Evolutionary conservation across 2,797 vertebrate genomes (phyloP).

Genomic region (Characodon lateralis): DNA sequence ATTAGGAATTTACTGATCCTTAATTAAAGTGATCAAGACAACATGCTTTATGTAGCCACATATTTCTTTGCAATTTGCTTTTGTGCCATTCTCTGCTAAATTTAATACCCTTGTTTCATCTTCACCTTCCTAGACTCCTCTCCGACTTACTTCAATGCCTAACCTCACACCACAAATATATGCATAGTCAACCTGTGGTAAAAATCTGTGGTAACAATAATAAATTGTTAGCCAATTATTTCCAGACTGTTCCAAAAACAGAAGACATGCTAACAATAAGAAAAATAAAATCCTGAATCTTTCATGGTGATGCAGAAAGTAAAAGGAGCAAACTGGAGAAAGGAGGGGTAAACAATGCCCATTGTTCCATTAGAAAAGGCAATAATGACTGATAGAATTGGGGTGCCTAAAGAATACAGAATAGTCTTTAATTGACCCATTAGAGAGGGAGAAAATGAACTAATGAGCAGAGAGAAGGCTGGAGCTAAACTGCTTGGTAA

Average conservation of each 20-base stretch:
- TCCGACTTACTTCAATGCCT: background rate
- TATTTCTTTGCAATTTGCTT: background rate
- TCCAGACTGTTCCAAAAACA: background rate
- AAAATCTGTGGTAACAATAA: background rate
- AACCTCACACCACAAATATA: background rate
- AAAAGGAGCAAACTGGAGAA: slow-evolving; percentile 16
- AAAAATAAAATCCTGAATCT: slow-evolving; percentile 20
- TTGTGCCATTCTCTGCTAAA: background rate
- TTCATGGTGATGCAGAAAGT: slow-evolving; percentile 29
- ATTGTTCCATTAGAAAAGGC: slow-evolving; percentile 73
- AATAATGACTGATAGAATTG: slow-evolving; percentile 77
- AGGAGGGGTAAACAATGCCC: slow-evolving; percentile 63
- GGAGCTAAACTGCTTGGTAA: slow-evolving; percentile 71
- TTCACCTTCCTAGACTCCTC: background rate
- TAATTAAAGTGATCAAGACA: background rate
- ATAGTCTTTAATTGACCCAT: slow-evolving; percentile 81
- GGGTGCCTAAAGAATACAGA: slow-evolving; percentile 77
- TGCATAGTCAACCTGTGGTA: background rate
- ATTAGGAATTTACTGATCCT: background rate
- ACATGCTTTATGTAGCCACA: background rate
- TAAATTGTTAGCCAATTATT: background rate
- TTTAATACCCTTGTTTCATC: background rate
- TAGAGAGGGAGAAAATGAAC: slow-evolving; percentile 74
- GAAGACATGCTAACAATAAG: background rate
- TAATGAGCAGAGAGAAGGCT: slow-evolving; percentile 72